These are phyloP conservation scores for Chaetogeoica ovagalla DNA, from an alignment of 2,888 invertebrate species.

Conservation along the genomic window DNA sequence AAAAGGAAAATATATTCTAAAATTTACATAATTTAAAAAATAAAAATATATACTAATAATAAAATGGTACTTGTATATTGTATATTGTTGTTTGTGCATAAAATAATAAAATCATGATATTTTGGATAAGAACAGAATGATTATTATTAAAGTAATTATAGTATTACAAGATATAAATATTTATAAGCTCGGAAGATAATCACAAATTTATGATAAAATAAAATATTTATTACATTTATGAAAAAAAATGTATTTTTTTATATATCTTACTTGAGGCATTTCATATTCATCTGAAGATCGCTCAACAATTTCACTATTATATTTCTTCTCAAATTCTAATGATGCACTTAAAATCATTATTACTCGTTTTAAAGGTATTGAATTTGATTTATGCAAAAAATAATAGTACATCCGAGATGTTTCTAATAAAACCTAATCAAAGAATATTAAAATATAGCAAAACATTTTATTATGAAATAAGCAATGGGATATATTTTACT, in stretches of 20 bases:
- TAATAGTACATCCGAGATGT: conserved; percentile 97
- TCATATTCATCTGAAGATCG: conserved; percentile 92
- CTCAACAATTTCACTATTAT: conserved; percentile 92
- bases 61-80: too few species aligned
- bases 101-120: too few species aligned
- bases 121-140: too few species aligned
- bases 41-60: too few species aligned
- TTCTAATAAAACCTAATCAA: conserved; percentile 76
- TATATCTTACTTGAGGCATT: conserved; percentile 74
- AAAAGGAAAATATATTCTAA: too few species aligned
- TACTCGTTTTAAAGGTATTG: conserved; percentile 91
- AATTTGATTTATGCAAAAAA: conserved; percentile 93
- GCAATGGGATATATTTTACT: conserved; percentile 59
- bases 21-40: too few species aligned
- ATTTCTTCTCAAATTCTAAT: conserved; percentile 90
- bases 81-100: too few species aligned
- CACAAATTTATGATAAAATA: background rate
- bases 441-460: conserved; percentile 28
- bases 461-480: background rate
- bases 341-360: conserved; percentile 97
- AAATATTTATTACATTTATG: background rate
- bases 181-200: too few species aligned
- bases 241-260: background rate
- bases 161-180: too few species aligned
- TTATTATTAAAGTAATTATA: too few species aligned